A percentile compares a stretch with the other conserved stretches of the same genome.
phyloP scores from a whole-genome alignment of 2,797 vertebrate genomes.

The Hirundo rustica region DNA sequence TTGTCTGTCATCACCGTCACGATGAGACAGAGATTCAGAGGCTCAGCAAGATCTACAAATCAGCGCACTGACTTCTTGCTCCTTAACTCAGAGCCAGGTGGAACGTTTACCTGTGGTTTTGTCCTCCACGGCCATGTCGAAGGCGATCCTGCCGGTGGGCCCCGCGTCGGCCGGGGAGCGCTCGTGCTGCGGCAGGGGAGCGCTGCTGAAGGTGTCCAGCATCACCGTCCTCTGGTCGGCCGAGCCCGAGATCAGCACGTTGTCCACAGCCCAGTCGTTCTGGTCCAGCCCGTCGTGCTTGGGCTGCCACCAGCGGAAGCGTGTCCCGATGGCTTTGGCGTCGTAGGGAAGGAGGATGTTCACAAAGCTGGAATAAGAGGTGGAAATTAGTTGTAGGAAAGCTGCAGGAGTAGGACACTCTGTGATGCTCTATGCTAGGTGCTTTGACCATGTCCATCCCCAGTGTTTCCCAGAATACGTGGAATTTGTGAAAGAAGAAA shows the following conservation, averaged over 20 bases:
- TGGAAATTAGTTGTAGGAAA: neutral
- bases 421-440: neutral
- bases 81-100: fast-evolving
- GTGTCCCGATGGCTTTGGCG: constrained; percentile 88
- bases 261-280: constrained; percentile 96
- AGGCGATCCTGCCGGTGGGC: constrained; percentile 80
- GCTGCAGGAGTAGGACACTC: neutral
- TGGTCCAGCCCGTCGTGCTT: constrained; percentile 92
- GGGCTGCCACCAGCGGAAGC: constrained; percentile 98
- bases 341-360: constrained; percentile 93
- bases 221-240: constrained; percentile 88
- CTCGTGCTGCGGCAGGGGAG: constrained; percentile 89
- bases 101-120: constrained; percentile 73
- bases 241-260: constrained; percentile 92
- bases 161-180: constrained; percentile 87
- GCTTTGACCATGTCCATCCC: neutral
- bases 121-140: constrained; percentile 82
- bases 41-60: neutral
- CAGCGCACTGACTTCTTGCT: neutral
- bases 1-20: neutral
- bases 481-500: neutral
- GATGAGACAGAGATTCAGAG: neutral
- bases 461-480: fast-evolving
- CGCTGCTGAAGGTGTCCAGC: constrained; percentile 93
- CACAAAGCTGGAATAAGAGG: constrained; percentile 84